Evolutionary conservation across 1,140 invertebrate species (phyloP).

Genomic region (Adelges cooleyi): DNA sequence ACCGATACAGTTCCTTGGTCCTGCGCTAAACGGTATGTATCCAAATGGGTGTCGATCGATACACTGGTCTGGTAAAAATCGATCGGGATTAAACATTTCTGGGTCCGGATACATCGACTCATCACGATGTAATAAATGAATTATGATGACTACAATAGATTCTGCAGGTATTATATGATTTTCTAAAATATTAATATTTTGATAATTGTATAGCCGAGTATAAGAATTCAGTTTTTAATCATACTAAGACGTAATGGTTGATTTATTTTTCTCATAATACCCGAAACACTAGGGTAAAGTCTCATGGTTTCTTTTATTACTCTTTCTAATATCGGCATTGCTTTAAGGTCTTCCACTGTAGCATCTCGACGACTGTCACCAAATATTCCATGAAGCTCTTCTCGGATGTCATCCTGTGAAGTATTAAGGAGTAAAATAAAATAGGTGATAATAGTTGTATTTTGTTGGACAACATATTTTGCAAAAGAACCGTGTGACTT

Average conservation of each 20-base stretch:
- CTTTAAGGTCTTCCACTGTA: slow-evolving; percentile 40
- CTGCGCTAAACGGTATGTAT: slow-evolving; percentile 62
- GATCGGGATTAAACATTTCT: slow-evolving; percentile 58
- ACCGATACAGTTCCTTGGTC: slow-evolving; percentile 63
- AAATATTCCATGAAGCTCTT: slow-evolving; percentile 28
- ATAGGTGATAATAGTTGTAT: background rate
- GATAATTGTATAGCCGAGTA: background rate
- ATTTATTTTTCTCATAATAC: slow-evolving; percentile 39
- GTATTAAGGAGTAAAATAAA: background rate
- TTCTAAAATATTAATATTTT: background rate
- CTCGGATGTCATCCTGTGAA: background rate
- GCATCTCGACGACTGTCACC: background rate
- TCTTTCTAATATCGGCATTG: slow-evolving; percentile 49
- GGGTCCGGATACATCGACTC: slow-evolving; percentile 59
- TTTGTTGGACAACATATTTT: background rate
- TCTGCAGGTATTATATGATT: slow-evolving; percentile 38
- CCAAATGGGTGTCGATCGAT: slow-evolving; percentile 43
- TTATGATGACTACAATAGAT: slow-evolving; percentile 39
- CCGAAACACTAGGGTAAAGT: slow-evolving; percentile 48
- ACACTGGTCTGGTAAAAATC: slow-evolving; percentile 50
- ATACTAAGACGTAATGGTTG: background rate
- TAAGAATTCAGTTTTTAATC: background rate
- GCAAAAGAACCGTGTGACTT: too few species aligned
- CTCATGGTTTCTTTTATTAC: slow-evolving; percentile 51
- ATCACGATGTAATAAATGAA: slow-evolving; percentile 52